Base-by-base conservation (phyloP, 2,113 vertebrate genomes). In the Calypte anna region DNA sequence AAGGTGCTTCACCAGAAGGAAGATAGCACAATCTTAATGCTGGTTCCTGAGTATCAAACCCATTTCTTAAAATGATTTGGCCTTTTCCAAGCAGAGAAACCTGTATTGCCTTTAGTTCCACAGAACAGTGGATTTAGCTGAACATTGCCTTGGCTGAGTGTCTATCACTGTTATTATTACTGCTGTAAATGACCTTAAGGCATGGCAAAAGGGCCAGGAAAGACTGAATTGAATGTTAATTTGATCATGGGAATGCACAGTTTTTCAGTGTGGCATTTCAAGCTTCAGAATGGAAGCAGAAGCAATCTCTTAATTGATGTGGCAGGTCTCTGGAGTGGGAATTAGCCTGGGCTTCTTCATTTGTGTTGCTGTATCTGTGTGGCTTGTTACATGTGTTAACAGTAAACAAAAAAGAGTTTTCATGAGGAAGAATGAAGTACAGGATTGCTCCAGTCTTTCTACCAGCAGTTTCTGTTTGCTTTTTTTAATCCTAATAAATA, bases 301-400 rank as follows among this genome's bases (percentile, higher is more conserved):
- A 83, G 23, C 86, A 91, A 91, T 89, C 86, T 80, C 66, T 87
- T 91, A 92, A 94, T 61, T 78, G 84, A 92, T 94, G 64, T 93
- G 90, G 61, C 84, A 95, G 90, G 74, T 95, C 91, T 95, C 95
- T 88, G 86, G 67, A 92, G 79, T 61, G 91, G 55, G 93, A 90
- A 95, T 95, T 87, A 91, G 57, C 61, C 63, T 76, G n/a, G 90
- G 77, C 70, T 58, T 70, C 53, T 91, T 93, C 76, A 38, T 86
- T 82, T 53, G 1, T 59, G 31, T 64, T 83, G 67, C 43, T 90
- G 70, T 85, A 73, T 88, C 94, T 61, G 48, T 68, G 67, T 55
- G 90, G 83, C 76, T 83, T 57, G 64, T 69, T 96, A 92, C 78
- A 36, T 61, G 53, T 81, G 64, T 82, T 90, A 91, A 57, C 28